These are phyloP conservation scores for Lasioglossum villosulum DNA, from an alignment of 2,888 invertebrate species.

Conservation along the genomic window DNA sequence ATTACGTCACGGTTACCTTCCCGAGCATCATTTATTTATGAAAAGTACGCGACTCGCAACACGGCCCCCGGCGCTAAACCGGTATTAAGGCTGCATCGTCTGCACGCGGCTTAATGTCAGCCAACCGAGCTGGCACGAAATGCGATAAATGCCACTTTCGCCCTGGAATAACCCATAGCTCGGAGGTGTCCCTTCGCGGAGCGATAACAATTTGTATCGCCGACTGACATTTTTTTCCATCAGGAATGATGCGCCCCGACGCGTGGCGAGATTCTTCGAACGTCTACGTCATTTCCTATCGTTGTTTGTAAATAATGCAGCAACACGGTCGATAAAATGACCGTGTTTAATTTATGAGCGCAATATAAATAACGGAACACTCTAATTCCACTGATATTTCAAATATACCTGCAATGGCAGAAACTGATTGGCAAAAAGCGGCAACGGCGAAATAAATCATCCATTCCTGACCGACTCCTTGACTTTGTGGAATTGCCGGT, in stretches of 20 bases:
- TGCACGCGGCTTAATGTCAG: conserved; percentile 63
- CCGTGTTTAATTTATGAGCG: neutral
- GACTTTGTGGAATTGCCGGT: conserved; percentile 18
- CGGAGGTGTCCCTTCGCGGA: conserved; percentile 25
- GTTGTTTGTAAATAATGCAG: neutral
- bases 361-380: conserved; percentile 3
- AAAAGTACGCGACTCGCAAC: conserved; percentile 32
- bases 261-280: neutral
- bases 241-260: neutral
- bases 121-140: conserved; percentile 61
- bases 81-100: conserved; percentile 63
- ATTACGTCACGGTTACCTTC: conserved; percentile 36
- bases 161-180: conserved; percentile 58
- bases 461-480: neutral
- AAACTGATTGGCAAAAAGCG: neutral
- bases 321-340: neutral
- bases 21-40: conserved; percentile 52
- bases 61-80: conserved; percentile 49
- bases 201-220: conserved; percentile 44
- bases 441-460: neutral
- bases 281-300: neutral
- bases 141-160: conserved; percentile 67
- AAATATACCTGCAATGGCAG: neutral
- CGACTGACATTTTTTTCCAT: conserved; percentile 4
- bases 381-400: conserved; percentile 1